These are phyloP conservation scores for Staurois parvus DNA, from an alignment of 2,797 vertebrate genomes.

Conservation along the genomic window DNA sequence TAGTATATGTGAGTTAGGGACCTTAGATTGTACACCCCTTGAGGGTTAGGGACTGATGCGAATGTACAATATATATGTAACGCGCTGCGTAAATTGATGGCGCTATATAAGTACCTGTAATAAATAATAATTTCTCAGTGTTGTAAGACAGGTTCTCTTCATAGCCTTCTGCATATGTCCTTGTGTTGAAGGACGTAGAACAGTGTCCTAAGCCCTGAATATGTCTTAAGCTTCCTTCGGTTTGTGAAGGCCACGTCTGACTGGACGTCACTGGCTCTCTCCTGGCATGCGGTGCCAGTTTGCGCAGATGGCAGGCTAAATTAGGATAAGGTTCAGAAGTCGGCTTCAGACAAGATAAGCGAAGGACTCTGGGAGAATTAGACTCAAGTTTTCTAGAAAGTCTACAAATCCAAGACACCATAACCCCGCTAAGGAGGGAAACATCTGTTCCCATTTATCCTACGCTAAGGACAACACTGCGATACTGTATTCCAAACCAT, in stretches of 20 bases:
- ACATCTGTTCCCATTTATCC: neutral
- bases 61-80: too few species aligned
- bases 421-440: neutral
- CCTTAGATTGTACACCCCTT: too few species aligned
- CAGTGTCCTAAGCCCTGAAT: too few species aligned
- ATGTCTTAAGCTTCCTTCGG: too few species aligned
- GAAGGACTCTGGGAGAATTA: neutral
- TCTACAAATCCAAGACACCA: constrained; percentile 2
- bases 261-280: neutral
- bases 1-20: too few species aligned
- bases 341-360: constrained; percentile 16
- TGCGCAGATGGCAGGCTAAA: constrained; percentile 14
- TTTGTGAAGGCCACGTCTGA: neutral
- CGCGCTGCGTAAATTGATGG: too few species aligned
- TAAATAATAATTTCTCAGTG: too few species aligned
- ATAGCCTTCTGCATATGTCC: too few species aligned
- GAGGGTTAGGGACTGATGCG: too few species aligned
- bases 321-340: constrained; percentile 5
- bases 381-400: neutral
- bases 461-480: neutral
- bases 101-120: too few species aligned
- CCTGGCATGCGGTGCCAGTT: neutral
- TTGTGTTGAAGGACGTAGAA: too few species aligned
- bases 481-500: neutral
- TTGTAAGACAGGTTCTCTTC: too few species aligned